Conservation (phyloP, 2,888 invertebrate genomes). For the Cloeon dipterum region DNA sequence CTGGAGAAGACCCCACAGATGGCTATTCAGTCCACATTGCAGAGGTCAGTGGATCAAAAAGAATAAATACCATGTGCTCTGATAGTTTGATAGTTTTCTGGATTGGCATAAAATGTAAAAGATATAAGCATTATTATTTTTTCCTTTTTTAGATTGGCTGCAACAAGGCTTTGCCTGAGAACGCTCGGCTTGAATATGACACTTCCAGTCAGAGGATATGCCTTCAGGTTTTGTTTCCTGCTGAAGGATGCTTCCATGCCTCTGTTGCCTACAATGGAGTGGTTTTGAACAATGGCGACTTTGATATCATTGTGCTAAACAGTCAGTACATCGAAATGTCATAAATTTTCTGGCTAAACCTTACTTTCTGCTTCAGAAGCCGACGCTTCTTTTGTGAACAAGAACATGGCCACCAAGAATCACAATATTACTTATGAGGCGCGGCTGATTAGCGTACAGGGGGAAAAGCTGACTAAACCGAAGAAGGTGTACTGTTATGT, state of each 20-base stretch:
- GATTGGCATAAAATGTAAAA: too few relatives aligned
- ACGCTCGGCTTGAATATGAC: constrained; percentile 43
- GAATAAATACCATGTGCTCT: background rate
- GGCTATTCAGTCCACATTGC: constrained; percentile 23
- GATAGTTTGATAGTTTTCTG: background rate
- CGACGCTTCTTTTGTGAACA: constrained; percentile 64
- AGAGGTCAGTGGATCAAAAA: constrained; percentile 13
- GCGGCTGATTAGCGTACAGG: constrained; percentile 37
- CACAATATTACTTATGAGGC: constrained; percentile 76
- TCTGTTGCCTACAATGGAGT: constrained; percentile 49
- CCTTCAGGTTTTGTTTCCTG: constrained; percentile 51
- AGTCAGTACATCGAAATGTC: constrained; percentile 28
- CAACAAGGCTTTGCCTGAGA: constrained; percentile 11
- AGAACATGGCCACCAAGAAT: constrained; percentile 63
- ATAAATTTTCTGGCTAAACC: background rate
- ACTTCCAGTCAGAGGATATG: constrained; percentile 52
- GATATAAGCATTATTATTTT: constrained; percentile 3
- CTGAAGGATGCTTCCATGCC: constrained; percentile 63
- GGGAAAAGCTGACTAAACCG: constrained; percentile 41
- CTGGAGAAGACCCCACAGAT: constrained; percentile 31
- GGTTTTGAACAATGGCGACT: constrained; percentile 68
- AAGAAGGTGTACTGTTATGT: constrained; percentile 78
- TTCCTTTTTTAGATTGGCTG: constrained; percentile 31
- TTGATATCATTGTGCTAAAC: constrained; percentile 75
- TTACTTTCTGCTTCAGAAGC: constrained; percentile 25